Conservation (phyloP, 1,140 invertebrate genomes). For the Caenorhabditis tropicalis region DNA sequence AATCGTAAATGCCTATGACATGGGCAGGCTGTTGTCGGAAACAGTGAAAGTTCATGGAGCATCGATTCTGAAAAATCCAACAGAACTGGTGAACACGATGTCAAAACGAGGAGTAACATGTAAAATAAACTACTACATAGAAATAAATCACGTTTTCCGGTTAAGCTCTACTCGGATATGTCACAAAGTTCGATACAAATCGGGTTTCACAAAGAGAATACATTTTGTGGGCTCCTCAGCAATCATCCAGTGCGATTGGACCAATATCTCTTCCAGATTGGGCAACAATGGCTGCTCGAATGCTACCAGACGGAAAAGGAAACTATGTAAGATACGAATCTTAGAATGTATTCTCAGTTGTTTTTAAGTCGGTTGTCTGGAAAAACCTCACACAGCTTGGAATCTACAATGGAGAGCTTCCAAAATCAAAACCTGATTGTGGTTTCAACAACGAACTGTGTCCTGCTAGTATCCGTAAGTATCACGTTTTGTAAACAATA, state of each 20-base stretch:
- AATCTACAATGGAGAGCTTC: neutral
- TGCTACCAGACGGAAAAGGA: conserved; percentile 30
- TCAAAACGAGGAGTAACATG: conserved; percentile 15
- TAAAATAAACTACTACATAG: neutral
- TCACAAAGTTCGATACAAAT: neutral
- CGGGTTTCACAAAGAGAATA: conserved; percentile 18
- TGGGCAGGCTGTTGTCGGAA: conserved; percentile 7
- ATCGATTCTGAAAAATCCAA: neutral
- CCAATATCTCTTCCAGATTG: neutral
- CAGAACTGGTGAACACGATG: neutral
- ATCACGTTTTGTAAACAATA: neutral
- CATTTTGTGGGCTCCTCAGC: conserved; percentile 18
- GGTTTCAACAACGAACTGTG: conserved; percentile 29
- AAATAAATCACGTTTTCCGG: neutral
- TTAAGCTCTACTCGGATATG: conserved; percentile 28
- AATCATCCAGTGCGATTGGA: neutral
- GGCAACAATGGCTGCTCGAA: neutral
- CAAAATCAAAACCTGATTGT: neutral
- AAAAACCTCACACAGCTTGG: conserved; percentile 34
- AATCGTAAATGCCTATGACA: conserved; percentile 39
- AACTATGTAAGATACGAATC: neutral
- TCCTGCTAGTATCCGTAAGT: neutral
- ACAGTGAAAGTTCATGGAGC: conserved; percentile 16
- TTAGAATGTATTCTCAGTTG: neutral
- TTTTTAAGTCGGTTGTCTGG: conserved; percentile 20